Evolutionary conservation across 2,797 vertebrate genomes (phyloP), one percentile per base, ranked within the genome.

Genomic region (Microctenopoma stevenorrisi): DNA sequence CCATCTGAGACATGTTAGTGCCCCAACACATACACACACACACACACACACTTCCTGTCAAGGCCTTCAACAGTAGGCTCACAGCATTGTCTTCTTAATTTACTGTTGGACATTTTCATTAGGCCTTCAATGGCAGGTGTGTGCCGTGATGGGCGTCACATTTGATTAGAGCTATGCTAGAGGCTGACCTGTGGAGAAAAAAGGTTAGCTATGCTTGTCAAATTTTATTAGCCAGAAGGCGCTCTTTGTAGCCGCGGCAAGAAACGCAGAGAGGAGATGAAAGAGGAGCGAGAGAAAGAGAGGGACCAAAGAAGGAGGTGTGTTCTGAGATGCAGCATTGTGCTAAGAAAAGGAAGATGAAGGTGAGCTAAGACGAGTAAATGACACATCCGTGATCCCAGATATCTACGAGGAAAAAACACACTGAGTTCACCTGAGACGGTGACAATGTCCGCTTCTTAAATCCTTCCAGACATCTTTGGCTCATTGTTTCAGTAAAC

Each of bases 161-260:
- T 96, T 94, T 94, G 94, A 95, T 98, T 97, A 96, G 81, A 68
- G 88, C 75, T 13, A 35, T 18, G 85, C 86, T 57, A 71, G 66
- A 60, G 65, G 69, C 80, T 87, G 89, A 95, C 94, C 93, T 93
- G 91, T 88, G 89, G 83, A 87, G 82, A 87, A 86, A 92, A 91
- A 93, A 94, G 93, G 93, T 91, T 93, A 91, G 94, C 93, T 92
- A 90, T 94, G 95, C 93, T 94, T 97, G 96, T 97, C 96, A 97
- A 94, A 94, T 91, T 93, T 89, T 91, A 93, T 96, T 96, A 95
- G 92, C 85, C 76, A 89, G 92, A 53, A 89, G 88, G 74, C 87
- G 59, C 50, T 84, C 83, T 85, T 85, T 83, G 87, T 83, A 72
- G 81, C 73, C 5, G 22, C 52, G 60, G 82, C 82, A 87, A 86